Evolutionary conservation across 2,797 vertebrate species (phyloP), one percentile per base, ranked within the genome.

Genomic region (Poecilia gillii): DNA sequence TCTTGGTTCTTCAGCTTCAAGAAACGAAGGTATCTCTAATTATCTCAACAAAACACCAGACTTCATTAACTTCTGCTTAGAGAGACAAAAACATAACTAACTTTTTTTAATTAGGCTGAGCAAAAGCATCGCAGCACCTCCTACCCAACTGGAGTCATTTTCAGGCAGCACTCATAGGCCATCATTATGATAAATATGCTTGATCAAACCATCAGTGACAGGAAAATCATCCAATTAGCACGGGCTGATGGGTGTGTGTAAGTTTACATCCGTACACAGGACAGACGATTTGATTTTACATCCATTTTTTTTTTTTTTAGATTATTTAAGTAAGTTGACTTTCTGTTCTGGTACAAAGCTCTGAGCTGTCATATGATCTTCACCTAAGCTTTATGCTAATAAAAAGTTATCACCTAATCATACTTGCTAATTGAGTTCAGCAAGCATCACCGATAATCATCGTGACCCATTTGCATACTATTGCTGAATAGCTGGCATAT

Each of bases 401-500:
- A 88, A 83, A 68, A 84, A 80, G 89, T 90, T 95, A 95, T 95
- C 93, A 89, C 89, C 76, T 70, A 85, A 94, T 95, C 94, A 93
- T 90, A 90, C 89, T 93, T 91, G 94, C 93, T 95, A 95, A 96
- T 95, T 95, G 93, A 94, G 94, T 94, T 95, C 94, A 94, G 88
- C 83, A 93, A 94, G 93, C 95, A 90, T 91, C 70, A 33, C 66
- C 4, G 93, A 95, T 95, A 94, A 93, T 87, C 87, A 95, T 94
- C 91, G 14, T 31, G 45, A 89, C 77, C 82, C 84, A 95, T 95
- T 94, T 94, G 92, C 93, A 94, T 92, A 87, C 83, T 81, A 71
- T 81, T 87, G 77, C 80, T 64, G 82, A 93, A 90, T 87, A 92
- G 92, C 90, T 83, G 88, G 66, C n/a, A 3, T 74, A 88, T 88